Conservation (phyloP, 2,113 vertebrate genomes). For the Tichodroma muraria region DNA sequence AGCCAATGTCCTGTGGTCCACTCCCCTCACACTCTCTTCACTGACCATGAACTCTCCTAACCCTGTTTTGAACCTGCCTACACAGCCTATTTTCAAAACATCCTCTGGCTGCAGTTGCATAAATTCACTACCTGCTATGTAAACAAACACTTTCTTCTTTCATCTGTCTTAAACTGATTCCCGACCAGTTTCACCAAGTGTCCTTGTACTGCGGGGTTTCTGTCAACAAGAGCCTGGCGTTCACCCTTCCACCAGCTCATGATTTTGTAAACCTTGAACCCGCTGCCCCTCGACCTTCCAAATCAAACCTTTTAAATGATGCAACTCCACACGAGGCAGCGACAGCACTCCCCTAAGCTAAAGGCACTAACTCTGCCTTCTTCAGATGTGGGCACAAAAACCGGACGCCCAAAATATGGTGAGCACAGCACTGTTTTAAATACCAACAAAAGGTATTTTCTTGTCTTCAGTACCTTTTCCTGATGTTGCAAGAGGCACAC, state of each 20-base stretch:
- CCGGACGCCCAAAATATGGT: neutral
- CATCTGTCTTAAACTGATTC: slow-evolving; percentile 10
- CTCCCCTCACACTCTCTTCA: neutral
- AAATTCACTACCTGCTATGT: neutral
- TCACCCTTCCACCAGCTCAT: neutral
- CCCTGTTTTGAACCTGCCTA: neutral
- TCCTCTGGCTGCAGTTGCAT: neutral
- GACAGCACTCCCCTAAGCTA: neutral
- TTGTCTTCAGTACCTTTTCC: neutral
- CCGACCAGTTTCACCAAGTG: slow-evolving; percentile 7
- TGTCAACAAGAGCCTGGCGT: neutral
- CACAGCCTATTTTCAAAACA: slow-evolving; percentile 10
- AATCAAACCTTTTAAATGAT: neutral
- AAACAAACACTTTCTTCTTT: slow-evolving; percentile 29
- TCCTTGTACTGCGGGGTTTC: neutral
- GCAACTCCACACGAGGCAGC: neutral
- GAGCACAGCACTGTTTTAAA: neutral
- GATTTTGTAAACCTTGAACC: neutral
- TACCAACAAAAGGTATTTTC: neutral
- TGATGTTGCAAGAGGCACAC: neutral
- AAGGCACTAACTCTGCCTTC: neutral
- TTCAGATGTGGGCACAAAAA: neutral
- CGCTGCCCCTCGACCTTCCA: neutral
- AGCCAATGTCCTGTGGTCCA: neutral
- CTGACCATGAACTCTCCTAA: slow-evolving; percentile 12